Percentiles rank a stretch among this genome's conserved stretches.
These are phyloP conservation scores for Bombylius discolor DNA, from an alignment of 2,888 invertebrate species.

Conservation along the genomic window DNA sequence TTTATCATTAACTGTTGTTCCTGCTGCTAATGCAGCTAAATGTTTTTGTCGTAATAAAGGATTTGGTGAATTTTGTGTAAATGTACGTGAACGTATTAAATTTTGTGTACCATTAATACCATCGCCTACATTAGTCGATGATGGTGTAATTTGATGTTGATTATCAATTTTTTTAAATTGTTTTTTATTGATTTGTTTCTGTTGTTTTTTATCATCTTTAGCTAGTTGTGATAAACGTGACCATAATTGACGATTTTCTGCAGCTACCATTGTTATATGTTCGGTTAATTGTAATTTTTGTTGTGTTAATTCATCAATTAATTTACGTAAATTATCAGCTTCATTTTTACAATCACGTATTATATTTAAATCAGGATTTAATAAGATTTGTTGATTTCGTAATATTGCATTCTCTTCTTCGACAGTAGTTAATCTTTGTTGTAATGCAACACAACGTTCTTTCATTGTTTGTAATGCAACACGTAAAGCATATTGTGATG, in stretches of 20 bases:
- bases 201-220: slow-evolving; percentile 37
- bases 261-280: slow-evolving; percentile 67
- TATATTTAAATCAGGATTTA: neutral
- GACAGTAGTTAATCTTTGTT: slow-evolving; percentile 51
- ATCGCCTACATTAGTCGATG: neutral
- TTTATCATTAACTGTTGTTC: slow-evolving; percentile 36
- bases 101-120: slow-evolving; percentile 24
- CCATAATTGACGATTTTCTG: slow-evolving; percentile 72
- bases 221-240: slow-evolving; percentile 52
- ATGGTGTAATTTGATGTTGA: neutral
- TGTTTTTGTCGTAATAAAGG: slow-evolving; percentile 40
- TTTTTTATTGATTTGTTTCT: neutral
- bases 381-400: slow-evolving; percentile 30
- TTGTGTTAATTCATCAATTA: slow-evolving; percentile 54
- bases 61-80: slow-evolving; percentile 53
- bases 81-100: slow-evolving; percentile 48
- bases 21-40: slow-evolving; percentile 22
- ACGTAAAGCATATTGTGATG: slow-evolving; percentile 44
- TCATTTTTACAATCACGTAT: neutral
- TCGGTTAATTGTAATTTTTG: slow-evolving; percentile 65
- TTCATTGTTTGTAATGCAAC: slow-evolving; percentile 70
- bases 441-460: slow-evolving; percentile 64
- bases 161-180: neutral
- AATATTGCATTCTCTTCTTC: slow-evolving; percentile 66
- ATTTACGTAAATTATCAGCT: slow-evolving; percentile 38